phyloP scores from a whole-genome alignment of 2,113 vertebrate species.

The Natator depressus region DNA sequence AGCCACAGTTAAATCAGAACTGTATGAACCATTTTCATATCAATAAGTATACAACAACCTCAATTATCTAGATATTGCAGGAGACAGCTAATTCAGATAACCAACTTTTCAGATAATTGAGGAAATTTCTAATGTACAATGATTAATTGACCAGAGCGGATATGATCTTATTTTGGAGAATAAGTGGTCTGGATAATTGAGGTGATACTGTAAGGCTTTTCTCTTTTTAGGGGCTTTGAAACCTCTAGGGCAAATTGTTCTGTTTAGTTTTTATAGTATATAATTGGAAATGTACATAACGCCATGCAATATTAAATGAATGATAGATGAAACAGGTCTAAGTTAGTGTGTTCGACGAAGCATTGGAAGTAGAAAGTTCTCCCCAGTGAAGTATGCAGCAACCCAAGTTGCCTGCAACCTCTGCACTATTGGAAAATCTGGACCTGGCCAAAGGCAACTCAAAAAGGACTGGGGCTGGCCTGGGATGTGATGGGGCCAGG shows the following conservation, averaged over 20 bases:
- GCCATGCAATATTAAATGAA: neutral
- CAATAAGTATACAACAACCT: neutral
- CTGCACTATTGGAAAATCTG: neutral
- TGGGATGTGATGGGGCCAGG: neutral
- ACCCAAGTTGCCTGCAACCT: neutral
- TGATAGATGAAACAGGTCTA: neutral
- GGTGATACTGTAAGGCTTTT: neutral
- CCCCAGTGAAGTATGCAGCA: neutral
- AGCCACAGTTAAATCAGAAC: neutral
- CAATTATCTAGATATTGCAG: neutral
- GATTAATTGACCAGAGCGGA: neutral
- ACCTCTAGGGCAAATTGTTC: neutral
- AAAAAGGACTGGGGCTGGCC: neutral
- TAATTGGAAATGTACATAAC: neutral
- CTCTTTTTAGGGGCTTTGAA: neutral
- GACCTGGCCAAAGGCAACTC: neutral
- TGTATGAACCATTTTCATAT: neutral
- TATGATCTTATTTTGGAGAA: neutral
- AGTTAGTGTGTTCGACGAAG: neutral
- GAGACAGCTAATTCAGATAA: neutral
- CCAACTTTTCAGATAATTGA: neutral
- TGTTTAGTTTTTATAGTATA: neutral
- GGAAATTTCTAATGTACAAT: neutral
- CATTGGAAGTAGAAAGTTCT: neutral
- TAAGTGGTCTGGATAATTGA: neutral